These are phyloP conservation scores for Boulengerochromis microlepis DNA, from an alignment of 2,113 vertebrate species.

Conservation along the genomic window DNA sequence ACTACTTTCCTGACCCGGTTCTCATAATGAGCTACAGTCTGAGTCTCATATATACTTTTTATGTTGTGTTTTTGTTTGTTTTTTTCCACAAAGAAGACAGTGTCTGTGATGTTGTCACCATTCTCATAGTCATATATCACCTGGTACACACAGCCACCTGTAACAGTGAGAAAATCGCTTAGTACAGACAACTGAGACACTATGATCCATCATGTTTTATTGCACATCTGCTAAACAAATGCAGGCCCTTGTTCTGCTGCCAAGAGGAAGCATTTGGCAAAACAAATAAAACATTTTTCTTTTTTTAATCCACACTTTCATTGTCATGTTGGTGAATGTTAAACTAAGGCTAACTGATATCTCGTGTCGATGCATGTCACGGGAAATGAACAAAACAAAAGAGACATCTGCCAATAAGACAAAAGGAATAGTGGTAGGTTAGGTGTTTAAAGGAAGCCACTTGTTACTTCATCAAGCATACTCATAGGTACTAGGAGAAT, in stretches of 20 bases:
- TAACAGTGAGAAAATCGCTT: not conserved
- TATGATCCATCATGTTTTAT: not conserved
- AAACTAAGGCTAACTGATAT: not conserved
- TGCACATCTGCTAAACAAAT: not conserved
- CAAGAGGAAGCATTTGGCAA: not conserved
- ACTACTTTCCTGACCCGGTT: not conserved
- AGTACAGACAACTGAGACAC: not conserved
- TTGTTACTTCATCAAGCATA: not conserved
- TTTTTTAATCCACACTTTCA: not conserved
- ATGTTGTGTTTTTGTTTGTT: not conserved
- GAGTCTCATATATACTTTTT: conserved; percentile 2
- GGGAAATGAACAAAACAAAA: not conserved
- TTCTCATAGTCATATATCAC: conserved; percentile 6
- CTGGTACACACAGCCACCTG: conserved; percentile 12
- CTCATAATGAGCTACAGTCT: not conserved
- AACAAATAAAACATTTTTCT: not conserved
- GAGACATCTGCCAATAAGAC: not conserved
- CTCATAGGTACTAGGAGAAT: not conserved
- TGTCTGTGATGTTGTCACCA: not conserved
- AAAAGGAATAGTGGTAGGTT: not conserved
- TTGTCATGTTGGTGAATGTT: not conserved
- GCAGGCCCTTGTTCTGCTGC: not conserved
- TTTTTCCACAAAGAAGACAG: conserved; percentile 3
- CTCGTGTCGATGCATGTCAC: fast-evolving
- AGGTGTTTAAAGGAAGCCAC: not conserved